A percentile compares a stretch with the other conserved stretches of the same genome.
Evolutionary conservation across 2,113 vertebrate species (phyloP).

Genomic region (Struthidea cinerea): DNA sequence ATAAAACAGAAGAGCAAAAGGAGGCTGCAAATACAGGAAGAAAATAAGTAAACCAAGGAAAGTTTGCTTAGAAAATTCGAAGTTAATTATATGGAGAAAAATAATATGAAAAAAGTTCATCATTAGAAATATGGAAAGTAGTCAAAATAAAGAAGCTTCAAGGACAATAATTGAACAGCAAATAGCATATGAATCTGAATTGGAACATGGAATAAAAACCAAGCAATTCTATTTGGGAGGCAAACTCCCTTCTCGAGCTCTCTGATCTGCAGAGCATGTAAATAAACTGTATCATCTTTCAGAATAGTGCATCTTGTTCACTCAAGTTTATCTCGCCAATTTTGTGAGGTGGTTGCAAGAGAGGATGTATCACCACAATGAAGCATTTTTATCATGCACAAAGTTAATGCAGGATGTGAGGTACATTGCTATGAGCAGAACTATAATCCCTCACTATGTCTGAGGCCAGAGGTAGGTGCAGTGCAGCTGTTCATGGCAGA

Average conservation of each 20-base stretch:
- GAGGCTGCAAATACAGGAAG: background rate
- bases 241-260: background rate
- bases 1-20: background rate
- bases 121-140: background rate
- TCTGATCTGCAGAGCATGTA: background rate
- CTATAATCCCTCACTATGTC: background rate
- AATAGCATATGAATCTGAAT: background rate
- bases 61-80: background rate
- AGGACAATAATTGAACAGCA: background rate
- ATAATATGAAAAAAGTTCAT: background rate
- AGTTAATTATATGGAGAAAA: background rate
- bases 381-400: background rate
- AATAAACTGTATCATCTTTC: background rate
- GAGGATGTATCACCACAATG: background rate
- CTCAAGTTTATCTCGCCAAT: background rate
- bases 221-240: background rate
- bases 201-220: background rate
- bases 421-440: background rate
- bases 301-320: background rate
- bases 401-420: background rate
- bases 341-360: constrained; percentile 3
- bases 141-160: background rate
- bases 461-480: background rate
- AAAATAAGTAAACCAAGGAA: background rate
- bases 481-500: background rate